Evolutionary conservation across 2,888 invertebrate species (phyloP), one percentile per base, ranked within the genome.

Genomic region (Metellina segmentata): DNA sequence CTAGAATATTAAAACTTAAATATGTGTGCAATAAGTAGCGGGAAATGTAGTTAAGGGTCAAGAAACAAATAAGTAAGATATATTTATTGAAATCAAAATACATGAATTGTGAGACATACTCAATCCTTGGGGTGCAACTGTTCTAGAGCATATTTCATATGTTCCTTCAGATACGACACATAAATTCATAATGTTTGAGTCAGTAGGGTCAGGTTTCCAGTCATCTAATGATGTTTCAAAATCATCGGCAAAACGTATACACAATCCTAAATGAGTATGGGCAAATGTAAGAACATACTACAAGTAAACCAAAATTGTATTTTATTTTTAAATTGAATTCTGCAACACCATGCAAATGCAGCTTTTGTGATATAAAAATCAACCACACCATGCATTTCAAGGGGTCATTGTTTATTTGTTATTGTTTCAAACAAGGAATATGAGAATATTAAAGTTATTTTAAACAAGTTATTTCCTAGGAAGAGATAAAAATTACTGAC

Each of bases 81-180:
- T 34, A 34, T 34, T 34, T 34, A 34, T 4, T 34, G 34, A 34
- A 2, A 34, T 34, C 34, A 20, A 74, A 19, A 74, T 74, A 20
- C 13, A 13, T 20, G 48, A 5, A 7, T 51, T 78, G 7, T 78
- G 52, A 72, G 6, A 48, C 94, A 94, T 94, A 97, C 97, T 97
- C 93, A 95, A 96, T 90, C 96, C 96, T 94, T 97, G 97, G 94
- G 98, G 97, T 9, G 98, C 98, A 85, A 97, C 97, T 0, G 99
- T 99, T 92, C 98, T 96, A 93, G 98, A 98, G 95, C 98, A 98
- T 6, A 99, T 98, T 96, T 99, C 99, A 94, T 99, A 99, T 0
- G 99, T 99, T 19, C 99, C 99, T 95, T 99, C 98, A 11, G 99
- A 99, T n/a, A 99, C 99, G 87, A 98, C 97, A 95, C 99, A 99